Conservation (phyloP, 2,113 vertebrate genomes). For the Glaucomys volans region DNA sequence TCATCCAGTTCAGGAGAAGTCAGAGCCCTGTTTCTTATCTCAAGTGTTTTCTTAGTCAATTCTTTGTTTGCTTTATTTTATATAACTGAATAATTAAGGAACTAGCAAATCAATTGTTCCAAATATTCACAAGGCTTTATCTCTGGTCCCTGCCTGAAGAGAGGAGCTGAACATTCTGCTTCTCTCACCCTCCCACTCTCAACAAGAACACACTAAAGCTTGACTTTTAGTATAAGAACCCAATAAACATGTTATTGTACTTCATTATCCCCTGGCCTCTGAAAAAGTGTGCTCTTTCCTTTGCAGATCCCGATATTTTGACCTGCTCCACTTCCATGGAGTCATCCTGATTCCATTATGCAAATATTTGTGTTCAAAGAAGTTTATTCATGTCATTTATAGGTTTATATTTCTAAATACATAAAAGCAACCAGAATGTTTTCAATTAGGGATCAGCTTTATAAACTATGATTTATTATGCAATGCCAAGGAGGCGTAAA, state of each 20-base stretch:
- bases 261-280: neutral
- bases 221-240: no score
- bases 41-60: neutral
- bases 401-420: neutral
- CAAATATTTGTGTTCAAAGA: slow-evolving; percentile 6
- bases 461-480: neutral
- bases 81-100: neutral
- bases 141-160: neutral
- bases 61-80: neutral
- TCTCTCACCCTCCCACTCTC: neutral
- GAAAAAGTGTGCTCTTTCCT: neutral
- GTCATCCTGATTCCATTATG: neutral
- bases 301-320: neutral
- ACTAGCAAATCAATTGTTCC: neutral
- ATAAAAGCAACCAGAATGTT: neutral
- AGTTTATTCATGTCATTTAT: neutral
- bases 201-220: neutral
- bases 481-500: neutral
- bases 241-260: no score
- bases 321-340: neutral
- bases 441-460: neutral
- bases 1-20: neutral
- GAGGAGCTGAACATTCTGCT: neutral
- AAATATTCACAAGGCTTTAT: neutral
- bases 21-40: neutral